Percentiles rank a stretch among this genome's conserved stretches.
These are phyloP conservation scores for Nemapogon koenigi DNA, from an alignment of 2,888 invertebrate genomes.

Conservation along the genomic window DNA sequence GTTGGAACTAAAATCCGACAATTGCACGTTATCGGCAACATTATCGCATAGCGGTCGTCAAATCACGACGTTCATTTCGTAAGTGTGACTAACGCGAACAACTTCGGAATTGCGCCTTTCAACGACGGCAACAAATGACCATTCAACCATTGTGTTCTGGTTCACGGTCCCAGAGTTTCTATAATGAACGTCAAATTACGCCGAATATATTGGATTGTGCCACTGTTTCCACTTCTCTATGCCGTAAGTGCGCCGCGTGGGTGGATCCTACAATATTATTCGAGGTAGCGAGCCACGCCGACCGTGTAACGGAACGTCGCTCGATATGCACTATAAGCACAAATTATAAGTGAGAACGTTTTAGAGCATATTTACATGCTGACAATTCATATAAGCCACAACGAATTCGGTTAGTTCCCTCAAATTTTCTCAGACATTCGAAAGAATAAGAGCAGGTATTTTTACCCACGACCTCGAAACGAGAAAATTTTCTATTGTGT, in stretches of 20 bases:
- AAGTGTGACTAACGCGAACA: conserved; percentile 52
- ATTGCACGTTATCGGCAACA: too few relatives aligned
- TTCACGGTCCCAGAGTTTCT: conserved; percentile 63
- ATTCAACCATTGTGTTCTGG: conserved; percentile 65
- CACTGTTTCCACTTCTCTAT: conserved; percentile 47
- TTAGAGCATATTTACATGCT: conserved; percentile 48
- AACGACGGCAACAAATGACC: conserved; percentile 59
- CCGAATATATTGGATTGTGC: conserved; percentile 62
- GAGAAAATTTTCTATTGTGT: too few relatives aligned
- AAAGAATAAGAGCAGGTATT: conserved; percentile 2
- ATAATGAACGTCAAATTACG: conserved; percentile 65
- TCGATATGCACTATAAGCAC: conserved; percentile 61
- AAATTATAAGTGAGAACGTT: conserved; percentile 64
- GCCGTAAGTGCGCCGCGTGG: conserved; percentile 46
- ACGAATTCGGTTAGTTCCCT: conserved; percentile 8
- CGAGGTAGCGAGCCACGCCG: conserved; percentile 34
- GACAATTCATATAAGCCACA: conserved; percentile 27
- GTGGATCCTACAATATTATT: conserved; percentile 27
- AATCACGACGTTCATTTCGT: conserved; percentile 42
- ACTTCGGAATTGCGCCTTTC: conserved; percentile 54
- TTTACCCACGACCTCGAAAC: conserved; percentile 8
- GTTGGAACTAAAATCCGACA: too few relatives aligned
- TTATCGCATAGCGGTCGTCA: conserved; percentile 24
- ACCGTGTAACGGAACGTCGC: conserved; percentile 58
- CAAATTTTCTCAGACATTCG: conserved; percentile 8